These are phyloP conservation scores for Nasonia vitripennis DNA, from an alignment of 1,140 invertebrate species.

Conservation along the genomic window DNA sequence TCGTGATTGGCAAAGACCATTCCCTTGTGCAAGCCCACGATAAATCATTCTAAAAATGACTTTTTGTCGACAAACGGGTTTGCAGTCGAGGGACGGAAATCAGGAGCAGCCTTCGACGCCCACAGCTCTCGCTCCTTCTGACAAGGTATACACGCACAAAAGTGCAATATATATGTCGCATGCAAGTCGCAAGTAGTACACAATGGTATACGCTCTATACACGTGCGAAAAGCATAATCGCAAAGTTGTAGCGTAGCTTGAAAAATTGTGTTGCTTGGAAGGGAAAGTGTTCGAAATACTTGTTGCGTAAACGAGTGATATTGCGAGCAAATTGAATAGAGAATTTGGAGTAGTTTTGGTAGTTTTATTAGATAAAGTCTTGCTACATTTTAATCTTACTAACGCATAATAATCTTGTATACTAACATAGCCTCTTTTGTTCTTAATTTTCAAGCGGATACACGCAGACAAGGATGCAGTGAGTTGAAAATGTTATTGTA, in stretches of 20 bases:
- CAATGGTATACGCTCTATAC: no score
- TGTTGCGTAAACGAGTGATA: background rate
- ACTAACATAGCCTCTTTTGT: constrained; percentile 34
- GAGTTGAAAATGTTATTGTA: constrained; percentile 52
- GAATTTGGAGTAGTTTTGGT: no score
- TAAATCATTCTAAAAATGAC: constrained; percentile 28
- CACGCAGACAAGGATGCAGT: constrained; percentile 60
- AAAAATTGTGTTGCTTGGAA: background rate
- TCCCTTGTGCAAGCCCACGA: background rate
- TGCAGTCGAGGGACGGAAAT: constrained; percentile 66
- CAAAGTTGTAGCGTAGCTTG: background rate
- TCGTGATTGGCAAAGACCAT: background rate
- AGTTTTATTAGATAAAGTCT: background rate
- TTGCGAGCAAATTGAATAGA: no score
- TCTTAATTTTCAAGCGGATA: constrained; percentile 56
- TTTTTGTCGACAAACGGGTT: constrained; percentile 52
- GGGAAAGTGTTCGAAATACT: background rate
- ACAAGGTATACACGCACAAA: constrained; percentile 62
- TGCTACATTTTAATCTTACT: background rate
- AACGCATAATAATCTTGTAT: constrained; percentile 16
- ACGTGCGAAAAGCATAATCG: background rate
- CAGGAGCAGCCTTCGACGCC: constrained; percentile 67
- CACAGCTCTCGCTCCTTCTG: constrained; percentile 61
- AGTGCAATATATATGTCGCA: background rate
- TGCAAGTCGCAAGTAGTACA: background rate